Evolutionary conservation across 2,888 invertebrate genomes (phyloP), one percentile per base, ranked within the genome.

Genomic region (Griposia aprilina): DNA sequence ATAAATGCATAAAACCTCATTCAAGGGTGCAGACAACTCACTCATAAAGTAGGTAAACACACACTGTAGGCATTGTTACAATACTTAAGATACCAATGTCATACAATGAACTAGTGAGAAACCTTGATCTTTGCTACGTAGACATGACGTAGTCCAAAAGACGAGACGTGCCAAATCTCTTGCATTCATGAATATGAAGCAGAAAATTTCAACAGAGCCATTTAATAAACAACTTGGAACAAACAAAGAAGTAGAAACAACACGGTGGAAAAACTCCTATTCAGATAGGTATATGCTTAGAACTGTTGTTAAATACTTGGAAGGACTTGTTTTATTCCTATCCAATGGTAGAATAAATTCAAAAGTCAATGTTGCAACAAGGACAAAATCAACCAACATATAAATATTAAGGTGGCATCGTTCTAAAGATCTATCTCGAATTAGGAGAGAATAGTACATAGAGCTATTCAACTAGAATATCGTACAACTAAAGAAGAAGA

Each of bases 111-210:
- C 83, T 76, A 52, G 60, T 55, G 59, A 69, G 20, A 65, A 78
- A 86, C 90, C 91, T 91, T 91, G 91, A 90, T 90, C 90, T 90
- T 89, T 85, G 63, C 81, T 70, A 81, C 84, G 80, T 85, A 68
- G 26, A 41, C 76, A 77, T 89, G 87, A 88, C 88, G 87, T 82
- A 74, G 69, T 60, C 62, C 20, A 74, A 77, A 79, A 75, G 74
- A 78, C 68, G 15, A 74, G 73, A 86, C 91, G 91, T 91, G 92
- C 89, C 90, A 90, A 92, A 90, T 90, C 89, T 86, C 70, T 76
- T 66, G 36, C 81, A 84, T 85, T 76, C 73, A 82, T 80, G 30
- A 70, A 60, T 48, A 45, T 76, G 69, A 87, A 69, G 57, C 17
- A 57, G 66, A 72, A 71, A 60, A 73, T 57, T 73, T 50, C 68